Conservation (phyloP, 2,797 vertebrate genomes). For the Darevskia mixta region DNA sequence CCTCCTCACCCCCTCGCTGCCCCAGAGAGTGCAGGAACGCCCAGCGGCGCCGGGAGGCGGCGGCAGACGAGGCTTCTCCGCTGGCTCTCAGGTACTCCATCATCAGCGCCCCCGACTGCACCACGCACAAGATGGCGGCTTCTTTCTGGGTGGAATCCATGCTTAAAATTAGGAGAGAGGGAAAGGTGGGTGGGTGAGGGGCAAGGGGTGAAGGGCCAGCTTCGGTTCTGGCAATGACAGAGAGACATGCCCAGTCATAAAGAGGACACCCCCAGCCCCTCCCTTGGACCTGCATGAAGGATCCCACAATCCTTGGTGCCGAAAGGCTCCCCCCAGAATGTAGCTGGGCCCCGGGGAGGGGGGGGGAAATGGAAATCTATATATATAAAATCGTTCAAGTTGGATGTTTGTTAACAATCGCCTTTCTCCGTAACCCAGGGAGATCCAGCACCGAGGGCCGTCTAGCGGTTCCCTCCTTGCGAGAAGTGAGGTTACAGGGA, state of each 20-base stretch:
- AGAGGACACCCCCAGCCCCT: no score
- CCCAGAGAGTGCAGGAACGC: constrained; percentile 12
- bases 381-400: no score
- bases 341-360: not conserved
- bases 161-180: not conserved
- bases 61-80: not conserved
- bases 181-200: no score
- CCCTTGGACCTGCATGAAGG: not conserved
- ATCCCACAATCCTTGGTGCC: not conserved
- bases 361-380: no score
- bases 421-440: no score
- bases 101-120: constrained; percentile 22
- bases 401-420: no score
- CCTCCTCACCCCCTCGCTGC: not conserved
- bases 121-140: constrained; percentile 6
- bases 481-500: no score
- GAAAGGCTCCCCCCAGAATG: not conserved
- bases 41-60: constrained; percentile 4
- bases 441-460: no score
- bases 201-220: no score
- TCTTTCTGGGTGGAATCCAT: constrained; percentile 16
- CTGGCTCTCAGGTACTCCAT: constrained; percentile 31
- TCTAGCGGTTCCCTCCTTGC: no score
- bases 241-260: not conserved
- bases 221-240: not conserved